A percentile compares a stretch with the other conserved stretches of the same genome.
Evolutionary conservation across 2,888 invertebrate species (phyloP).

Genomic region (Mantis religiosa): DNA sequence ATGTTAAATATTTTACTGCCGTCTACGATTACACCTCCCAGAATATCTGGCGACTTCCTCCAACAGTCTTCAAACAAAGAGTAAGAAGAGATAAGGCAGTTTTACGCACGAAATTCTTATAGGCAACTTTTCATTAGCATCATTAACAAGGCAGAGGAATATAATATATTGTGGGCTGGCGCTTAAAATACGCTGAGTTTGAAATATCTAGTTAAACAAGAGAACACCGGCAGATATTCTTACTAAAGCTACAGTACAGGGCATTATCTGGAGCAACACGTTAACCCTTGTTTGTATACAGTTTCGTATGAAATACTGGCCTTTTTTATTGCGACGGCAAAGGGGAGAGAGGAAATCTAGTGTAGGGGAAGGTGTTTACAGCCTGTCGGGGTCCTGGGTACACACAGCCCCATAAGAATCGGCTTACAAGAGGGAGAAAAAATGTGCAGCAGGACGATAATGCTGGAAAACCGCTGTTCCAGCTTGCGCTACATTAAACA

Average conservation of each 20-base stretch:
- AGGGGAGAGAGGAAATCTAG: neutral
- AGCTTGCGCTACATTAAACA: neutral
- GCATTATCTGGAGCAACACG: neutral
- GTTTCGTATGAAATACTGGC: neutral
- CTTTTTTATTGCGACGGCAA: conserved; percentile 1
- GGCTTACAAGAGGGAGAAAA: neutral
- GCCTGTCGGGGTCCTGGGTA: neutral
- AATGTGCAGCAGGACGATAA: neutral
- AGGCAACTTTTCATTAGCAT: neutral
- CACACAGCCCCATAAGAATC: conserved; percentile 7
- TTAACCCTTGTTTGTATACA: conserved; percentile 1
- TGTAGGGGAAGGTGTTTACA: conserved; percentile 1
- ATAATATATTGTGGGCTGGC: neutral
- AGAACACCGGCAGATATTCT: neutral
- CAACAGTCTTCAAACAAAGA: neutral
- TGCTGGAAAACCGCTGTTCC: neutral
- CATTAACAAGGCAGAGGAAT: neutral
- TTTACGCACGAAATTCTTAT: neutral
- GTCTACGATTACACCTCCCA: neutral
- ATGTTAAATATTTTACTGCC: neutral
- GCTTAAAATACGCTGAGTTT: neutral
- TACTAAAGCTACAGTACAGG: neutral
- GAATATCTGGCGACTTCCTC: neutral
- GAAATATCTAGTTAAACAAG: neutral
- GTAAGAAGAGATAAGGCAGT: neutral